A percentile compares a stretch with the other conserved stretches of the same genome.
These are phyloP conservation scores for Chouioia cunea DNA, from an alignment of 2,888 invertebrate species.

Conservation along the genomic window DNA sequence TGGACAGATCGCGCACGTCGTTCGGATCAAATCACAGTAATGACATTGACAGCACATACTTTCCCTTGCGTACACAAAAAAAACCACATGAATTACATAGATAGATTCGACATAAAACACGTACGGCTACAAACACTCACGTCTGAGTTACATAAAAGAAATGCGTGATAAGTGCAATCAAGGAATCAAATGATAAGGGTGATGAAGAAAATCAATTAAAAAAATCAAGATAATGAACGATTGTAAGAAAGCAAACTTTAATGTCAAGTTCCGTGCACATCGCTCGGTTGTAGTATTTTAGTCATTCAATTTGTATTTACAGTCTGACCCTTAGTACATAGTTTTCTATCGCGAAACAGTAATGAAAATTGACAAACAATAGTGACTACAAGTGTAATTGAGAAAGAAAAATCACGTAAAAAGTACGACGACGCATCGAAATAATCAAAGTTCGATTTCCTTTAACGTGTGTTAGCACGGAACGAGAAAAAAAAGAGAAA, in stretches of 20 bases:
- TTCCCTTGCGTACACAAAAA: constrained; percentile 4
- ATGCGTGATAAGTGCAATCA: constrained; percentile 33
- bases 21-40: constrained; percentile 15
- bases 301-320: constrained; percentile 49
- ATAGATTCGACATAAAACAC: not conserved
- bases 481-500: constrained; percentile 5
- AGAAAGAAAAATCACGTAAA: constrained; percentile 12
- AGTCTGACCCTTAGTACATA: constrained; percentile 21
- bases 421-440: constrained; percentile 8
- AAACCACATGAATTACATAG: constrained; percentile 23
- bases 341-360: constrained; percentile 3
- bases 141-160: constrained; percentile 22
- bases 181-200: constrained; percentile 41
- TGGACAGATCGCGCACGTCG: constrained; percentile 11
- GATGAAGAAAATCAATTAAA: constrained; percentile 25
- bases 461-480: constrained; percentile 23
- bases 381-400: not conserved
- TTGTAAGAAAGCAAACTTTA: constrained; percentile 55
- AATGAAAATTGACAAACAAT: constrained; percentile 25
- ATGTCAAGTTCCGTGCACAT: constrained; percentile 58
- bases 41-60: constrained; percentile 25
- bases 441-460: constrained; percentile 33
- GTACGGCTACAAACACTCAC: constrained; percentile 18
- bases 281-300: constrained; percentile 44
- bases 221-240: constrained; percentile 44